Percentiles rank a stretch among this genome's conserved stretches.
These are phyloP conservation scores for Sebastes aleutianus DNA, from an alignment of 2,797 vertebrate genomes.

Conservation along the genomic window DNA sequence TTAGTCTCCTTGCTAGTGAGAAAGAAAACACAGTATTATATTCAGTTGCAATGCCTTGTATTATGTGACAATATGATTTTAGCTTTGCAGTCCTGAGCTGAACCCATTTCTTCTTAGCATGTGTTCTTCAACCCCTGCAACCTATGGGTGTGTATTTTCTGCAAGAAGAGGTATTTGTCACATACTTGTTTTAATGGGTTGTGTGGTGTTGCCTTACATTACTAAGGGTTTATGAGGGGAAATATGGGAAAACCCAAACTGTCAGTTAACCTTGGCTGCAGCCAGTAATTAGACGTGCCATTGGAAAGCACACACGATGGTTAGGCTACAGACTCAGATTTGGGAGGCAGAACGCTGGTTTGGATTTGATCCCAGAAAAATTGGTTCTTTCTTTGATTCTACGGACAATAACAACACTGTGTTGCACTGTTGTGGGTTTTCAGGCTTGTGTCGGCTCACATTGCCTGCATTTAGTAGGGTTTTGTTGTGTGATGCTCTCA, in stretches of 20 bases:
- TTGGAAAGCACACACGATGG: constrained; percentile 55
- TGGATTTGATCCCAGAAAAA: constrained; percentile 57
- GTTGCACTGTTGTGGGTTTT: constrained; percentile 27
- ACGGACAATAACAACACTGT: constrained; percentile 55
- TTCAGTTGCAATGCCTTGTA: not conserved
- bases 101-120: constrained; percentile 5
- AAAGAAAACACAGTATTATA: not conserved
- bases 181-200: constrained; percentile 41
- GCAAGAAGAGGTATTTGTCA: constrained; percentile 26
- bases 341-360: constrained; percentile 54
- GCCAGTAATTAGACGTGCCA: constrained; percentile 69
- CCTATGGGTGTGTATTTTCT: constrained; percentile 20
- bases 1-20: not conserved
- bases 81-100: constrained; percentile 16
- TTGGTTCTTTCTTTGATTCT: constrained; percentile 51
- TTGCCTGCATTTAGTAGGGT: constrained; percentile 11
- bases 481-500: constrained; percentile 10
- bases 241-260: constrained; percentile 59
- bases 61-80: not conserved
- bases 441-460: constrained; percentile 17
- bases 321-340: constrained; percentile 53
- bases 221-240: constrained; percentile 68
- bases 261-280: constrained; percentile 59
- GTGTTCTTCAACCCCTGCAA: not conserved
- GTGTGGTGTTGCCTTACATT: constrained; percentile 50